Conservation (phyloP, 2,797 vertebrate genomes). For the Microctenopoma stevenorrisi region DNA sequence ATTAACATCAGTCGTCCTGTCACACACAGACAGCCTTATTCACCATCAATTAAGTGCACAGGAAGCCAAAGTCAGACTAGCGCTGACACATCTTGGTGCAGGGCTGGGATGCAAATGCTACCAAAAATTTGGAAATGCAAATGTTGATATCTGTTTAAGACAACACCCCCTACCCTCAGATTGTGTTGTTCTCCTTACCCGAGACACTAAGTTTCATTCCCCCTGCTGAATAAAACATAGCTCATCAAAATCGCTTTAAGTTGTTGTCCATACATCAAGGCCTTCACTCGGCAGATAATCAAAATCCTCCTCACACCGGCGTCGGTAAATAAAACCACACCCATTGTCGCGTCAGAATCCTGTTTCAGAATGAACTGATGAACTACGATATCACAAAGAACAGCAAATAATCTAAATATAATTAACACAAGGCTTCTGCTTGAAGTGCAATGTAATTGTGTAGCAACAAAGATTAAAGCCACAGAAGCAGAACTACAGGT, state of each 20-base stretch:
- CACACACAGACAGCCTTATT: constrained; percentile 68
- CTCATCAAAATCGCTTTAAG: constrained; percentile 51
- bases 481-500: neutral
- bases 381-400: too few relatives aligned
- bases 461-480: too few relatives aligned
- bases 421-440: too few relatives aligned
- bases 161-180: constrained; percentile 12
- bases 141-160: constrained; percentile 55
- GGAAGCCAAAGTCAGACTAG: constrained; percentile 38
- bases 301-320: neutral
- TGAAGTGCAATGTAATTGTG: too few relatives aligned
- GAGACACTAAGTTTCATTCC: constrained; percentile 33
- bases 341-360: too few relatives aligned
- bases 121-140: constrained; percentile 62
- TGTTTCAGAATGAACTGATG: too few relatives aligned
- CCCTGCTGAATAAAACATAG: constrained; percentile 71
- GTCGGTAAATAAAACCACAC: too few relatives aligned
- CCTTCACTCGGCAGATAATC: constrained; percentile 21
- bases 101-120: constrained; percentile 48
- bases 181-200: constrained; percentile 34
- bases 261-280: constrained; percentile 50
- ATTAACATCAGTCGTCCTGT: constrained; percentile 71
- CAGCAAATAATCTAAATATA: too few relatives aligned
- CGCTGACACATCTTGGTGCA: constrained; percentile 63
- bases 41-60: constrained; percentile 72